A percentile compares a stretch with the other conserved stretches of the same genome.
Conservation (phyloP, 1,140 invertebrate genomes). For the Metopolophium dirhodum region DNA sequence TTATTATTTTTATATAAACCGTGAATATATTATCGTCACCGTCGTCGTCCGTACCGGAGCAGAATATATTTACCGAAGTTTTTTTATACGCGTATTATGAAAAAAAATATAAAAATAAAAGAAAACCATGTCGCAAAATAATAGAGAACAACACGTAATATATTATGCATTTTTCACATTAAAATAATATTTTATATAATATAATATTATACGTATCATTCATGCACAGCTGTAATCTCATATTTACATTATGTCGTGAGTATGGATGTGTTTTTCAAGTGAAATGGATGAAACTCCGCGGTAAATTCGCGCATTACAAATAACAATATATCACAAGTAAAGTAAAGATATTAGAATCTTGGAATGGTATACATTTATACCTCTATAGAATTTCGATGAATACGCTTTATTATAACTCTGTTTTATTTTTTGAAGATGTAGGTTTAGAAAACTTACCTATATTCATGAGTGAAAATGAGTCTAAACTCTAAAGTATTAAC, state of each 20-base stretch:
- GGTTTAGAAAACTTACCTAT: not conserved
- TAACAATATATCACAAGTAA: not conserved
- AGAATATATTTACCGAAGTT: conserved; percentile 36
- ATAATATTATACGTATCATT: not conserved
- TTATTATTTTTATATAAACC: not conserved
- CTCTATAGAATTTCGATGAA: not conserved
- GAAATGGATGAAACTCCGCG: not conserved
- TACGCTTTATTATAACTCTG: not conserved
- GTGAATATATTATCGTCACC: not conserved
- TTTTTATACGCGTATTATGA: not conserved
- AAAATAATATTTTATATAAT: not conserved
- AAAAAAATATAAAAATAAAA: not conserved
- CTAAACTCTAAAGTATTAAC: not conserved
- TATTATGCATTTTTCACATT: not conserved
- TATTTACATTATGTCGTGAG: not conserved
- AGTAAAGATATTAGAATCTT: not conserved
- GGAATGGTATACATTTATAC: not conserved
- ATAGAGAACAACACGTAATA: not conserved
- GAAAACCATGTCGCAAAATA: not conserved
- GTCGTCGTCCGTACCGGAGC: not conserved
- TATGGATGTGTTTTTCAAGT: not conserved
- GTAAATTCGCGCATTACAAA: not conserved
- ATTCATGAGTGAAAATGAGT: not conserved
- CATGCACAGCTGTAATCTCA: not conserved
- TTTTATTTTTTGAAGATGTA: not conserved